Evolutionary conservation across 2,888 invertebrate species (phyloP).

Genomic region (Cryptocheilus praepositus): DNA sequence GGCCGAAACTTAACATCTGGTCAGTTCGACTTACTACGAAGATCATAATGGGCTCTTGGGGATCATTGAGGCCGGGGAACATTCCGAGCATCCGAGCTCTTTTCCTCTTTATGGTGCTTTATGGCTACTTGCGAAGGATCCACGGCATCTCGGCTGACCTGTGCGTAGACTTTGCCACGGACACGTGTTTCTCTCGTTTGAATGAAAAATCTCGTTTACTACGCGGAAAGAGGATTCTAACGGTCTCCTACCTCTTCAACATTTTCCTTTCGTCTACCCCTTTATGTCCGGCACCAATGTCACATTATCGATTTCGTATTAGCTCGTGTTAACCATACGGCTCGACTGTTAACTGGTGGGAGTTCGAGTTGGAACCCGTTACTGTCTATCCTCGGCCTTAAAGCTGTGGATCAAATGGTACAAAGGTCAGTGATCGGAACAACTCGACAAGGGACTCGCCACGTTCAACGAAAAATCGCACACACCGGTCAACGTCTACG

Average conservation of each 20-base stretch:
- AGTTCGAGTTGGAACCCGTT: too few species aligned
- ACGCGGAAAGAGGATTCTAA: neutral
- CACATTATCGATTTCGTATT: constrained; percentile 8
- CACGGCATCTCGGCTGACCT: constrained; percentile 22
- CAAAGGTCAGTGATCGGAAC: too few species aligned
- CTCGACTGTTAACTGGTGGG: too few species aligned
- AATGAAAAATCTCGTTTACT: constrained; percentile 32
- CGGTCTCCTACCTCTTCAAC: too few species aligned
- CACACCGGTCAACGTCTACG: too few species aligned
- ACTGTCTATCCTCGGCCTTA: too few species aligned
- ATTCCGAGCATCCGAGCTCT: constrained; percentile 30
- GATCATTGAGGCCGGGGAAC: constrained; percentile 45
- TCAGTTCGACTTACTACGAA: constrained; percentile 64
- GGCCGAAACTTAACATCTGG: constrained; percentile 59
- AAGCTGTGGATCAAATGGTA: too few species aligned
- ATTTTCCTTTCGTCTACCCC: neutral
- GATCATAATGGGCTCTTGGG: constrained; percentile 57
- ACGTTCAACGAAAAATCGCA: too few species aligned
- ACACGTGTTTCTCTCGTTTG: constrained; percentile 45
- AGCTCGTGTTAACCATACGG: too few species aligned
- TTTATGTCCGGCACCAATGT: neutral
- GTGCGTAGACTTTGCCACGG: constrained; percentile 13
- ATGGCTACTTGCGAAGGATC: constrained; percentile 35
- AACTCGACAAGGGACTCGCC: too few species aligned
- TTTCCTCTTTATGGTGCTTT: constrained; percentile 44